Base-by-base conservation (phyloP, 2,888 invertebrate genomes). In the Lithophane semibrunnea region DNA sequence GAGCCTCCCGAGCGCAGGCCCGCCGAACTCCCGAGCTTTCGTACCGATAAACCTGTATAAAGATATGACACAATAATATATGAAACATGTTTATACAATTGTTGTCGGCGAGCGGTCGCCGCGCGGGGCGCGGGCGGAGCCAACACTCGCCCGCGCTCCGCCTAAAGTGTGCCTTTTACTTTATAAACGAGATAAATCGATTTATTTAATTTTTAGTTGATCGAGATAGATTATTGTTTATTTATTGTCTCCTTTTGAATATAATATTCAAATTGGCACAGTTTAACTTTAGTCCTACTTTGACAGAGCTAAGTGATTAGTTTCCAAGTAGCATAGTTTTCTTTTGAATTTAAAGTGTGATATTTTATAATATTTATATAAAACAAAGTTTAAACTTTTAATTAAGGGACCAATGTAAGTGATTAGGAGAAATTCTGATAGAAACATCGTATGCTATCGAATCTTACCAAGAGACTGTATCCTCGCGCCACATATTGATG, bases 271-370 rank as follows among this genome's bases (percentile, higher is more conserved):
- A 96, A 94, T 95, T 94, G 96, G 95, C 96, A 94, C 94, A 94
- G 95, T 96, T 96, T 95, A 95, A 94, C 93, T 95, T 96, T 95
- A 95, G 94, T 85, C 86, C 88, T 96, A 96, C 94, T 95, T 95
- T 95, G 96, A 96, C 96, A 95, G 93, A 96, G 89, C 95, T 95
- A 95, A 95, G 93, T 94, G 93, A 94, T 95, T 95, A 95, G 95
- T 95, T 95, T 95, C 94, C 94, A 95, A 91, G 91, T 96, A 96
- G 96, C 88, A 93, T 95, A 95, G 94, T 94, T 95, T 95, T 89
- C 94, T 94, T 95, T 96, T 96, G 96, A 96, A 96, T 96, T 96
- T 96, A 96, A 96, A 96, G 96, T 96, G 96, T 96, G 96, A 96
- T 96, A 96, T 96, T 96, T 96, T 96, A 95, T 96, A 95, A 95